Base-by-base conservation (phyloP, 2,888 invertebrate species). In the Drosophila mercatorum region DNA sequence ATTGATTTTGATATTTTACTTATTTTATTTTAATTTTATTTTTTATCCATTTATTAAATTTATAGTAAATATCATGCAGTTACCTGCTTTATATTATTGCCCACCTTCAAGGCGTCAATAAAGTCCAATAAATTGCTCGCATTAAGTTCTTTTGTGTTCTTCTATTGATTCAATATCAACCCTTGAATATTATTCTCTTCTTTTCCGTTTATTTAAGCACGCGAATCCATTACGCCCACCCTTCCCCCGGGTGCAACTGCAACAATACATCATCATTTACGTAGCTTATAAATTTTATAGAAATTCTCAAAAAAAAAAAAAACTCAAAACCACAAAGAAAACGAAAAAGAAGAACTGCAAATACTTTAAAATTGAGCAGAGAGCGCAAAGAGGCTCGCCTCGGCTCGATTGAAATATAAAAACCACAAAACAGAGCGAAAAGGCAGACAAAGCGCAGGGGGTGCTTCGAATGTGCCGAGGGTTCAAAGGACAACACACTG, bases 201-300 rank as follows among this genome's bases (percentile, higher is more conserved):
- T 5, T 5, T 14, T 22, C 1, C 36, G 8, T 51, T 51, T 51
- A 51, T 51, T 51, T 34, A 26, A 49, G 5, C 49, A n/a, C 52
- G 52, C 36, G 1, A 53, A 38, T 53, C 52, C 38, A 53, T 53
- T 53, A 38, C 14, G 11, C 17, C n/a, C 11, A 7, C 17, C 3
- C 2, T 2, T 22, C 41, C 11, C 77, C 65, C 72, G 72, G 65
- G 69, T 52, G 28, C 55, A 46, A 71, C 71, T 61, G 58, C 52
- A 51, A 78, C 82, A 78, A 83, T 82, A 82, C 78, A 84, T 83
- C 84, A 83, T 84, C 77, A 79, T 83, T 84, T 83, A 71, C 71
- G 72, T 60, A 70, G 64, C 79, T 75, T 68, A 80, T 75, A 75
- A 70, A 80, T 72, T 67, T 68, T 60, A 69, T 76, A 73, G 59